These are phyloP conservation scores for Cephus pulcher DNA, from an alignment of 2,888 invertebrate genomes.

Conservation along the genomic window DNA sequence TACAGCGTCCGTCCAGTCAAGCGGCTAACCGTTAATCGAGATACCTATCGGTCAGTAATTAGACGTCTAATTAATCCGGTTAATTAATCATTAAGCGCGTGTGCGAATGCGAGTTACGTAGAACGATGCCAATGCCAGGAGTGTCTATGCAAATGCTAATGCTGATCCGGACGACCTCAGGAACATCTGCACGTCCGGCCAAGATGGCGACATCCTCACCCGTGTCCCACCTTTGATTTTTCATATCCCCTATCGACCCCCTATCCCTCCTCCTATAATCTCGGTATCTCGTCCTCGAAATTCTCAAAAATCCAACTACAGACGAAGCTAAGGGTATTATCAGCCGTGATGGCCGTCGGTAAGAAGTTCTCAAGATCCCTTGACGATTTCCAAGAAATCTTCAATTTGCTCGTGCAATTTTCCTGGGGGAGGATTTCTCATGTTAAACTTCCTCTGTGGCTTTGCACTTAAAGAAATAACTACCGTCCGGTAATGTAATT, in stretches of 20 bases:
- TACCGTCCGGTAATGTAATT: not conserved
- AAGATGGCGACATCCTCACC: not conserved
- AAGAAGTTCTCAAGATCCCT: not conserved
- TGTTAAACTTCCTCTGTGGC: not conserved
- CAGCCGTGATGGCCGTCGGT: not conserved
- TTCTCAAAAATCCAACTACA: not conserved
- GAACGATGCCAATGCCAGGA: not conserved
- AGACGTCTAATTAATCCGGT: conserved; percentile 42
- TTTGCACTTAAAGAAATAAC: not conserved
- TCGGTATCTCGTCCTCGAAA: not conserved
- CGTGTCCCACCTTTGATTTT: not conserved
- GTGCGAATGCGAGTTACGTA: not conserved
- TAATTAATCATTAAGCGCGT: conserved; percentile 42
- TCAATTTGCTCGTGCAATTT: not conserved
- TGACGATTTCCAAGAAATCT: not conserved
- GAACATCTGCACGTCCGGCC: not conserved
- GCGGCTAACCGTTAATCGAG: conserved; percentile 22
- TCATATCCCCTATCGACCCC: not conserved
- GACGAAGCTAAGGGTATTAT: not conserved
- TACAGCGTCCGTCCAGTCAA: not conserved
- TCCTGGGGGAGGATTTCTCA: not conserved
- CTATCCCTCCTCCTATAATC: not conserved
- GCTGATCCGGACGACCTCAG: not conserved
- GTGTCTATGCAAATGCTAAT: not conserved
- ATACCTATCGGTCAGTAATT: conserved; percentile 48